Evolutionary conservation across 2,888 invertebrate species (phyloP).

Genomic region (Aphidoletes aphidimyza): DNA sequence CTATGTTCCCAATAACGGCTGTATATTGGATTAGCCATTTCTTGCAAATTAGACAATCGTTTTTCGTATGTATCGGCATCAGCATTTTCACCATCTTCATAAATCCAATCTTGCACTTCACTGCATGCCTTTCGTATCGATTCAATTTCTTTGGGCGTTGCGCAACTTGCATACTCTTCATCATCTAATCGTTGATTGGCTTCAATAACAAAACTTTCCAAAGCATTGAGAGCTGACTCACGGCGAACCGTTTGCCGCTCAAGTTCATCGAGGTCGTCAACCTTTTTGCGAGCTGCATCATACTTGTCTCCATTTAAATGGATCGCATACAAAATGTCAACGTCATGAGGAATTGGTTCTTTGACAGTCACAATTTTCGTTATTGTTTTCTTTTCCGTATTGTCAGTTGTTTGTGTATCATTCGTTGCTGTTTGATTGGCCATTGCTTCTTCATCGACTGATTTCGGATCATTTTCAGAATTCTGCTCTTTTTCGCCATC

Average conservation of each 20-base stretch:
- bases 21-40: conserved; percentile 78
- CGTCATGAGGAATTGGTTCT: conserved; percentile 76
- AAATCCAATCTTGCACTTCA: conserved; percentile 90
- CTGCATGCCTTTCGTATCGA: conserved; percentile 76
- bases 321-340: conserved; percentile 73
- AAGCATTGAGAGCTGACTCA: conserved; percentile 88
- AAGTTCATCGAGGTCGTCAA: conserved; percentile 72
- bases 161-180: conserved; percentile 81
- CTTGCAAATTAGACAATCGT: conserved; percentile 78
- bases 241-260: conserved; percentile 82
- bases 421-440: conserved; percentile 55
- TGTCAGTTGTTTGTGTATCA: conserved; percentile 60
- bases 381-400: conserved; percentile 72
- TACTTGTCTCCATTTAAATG: conserved; percentile 74
- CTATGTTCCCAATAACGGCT: conserved; percentile 87
- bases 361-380: conserved; percentile 76
- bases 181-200: conserved; percentile 83
- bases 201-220: conserved; percentile 95
- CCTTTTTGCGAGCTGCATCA: conserved; percentile 67
- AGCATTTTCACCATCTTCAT: conserved; percentile 91
- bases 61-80: conserved; percentile 82
- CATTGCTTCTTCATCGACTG: conserved; percentile 55
- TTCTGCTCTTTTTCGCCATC: conserved; percentile 59
- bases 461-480: too few species aligned
- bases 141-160: conserved; percentile 79